Evolutionary conservation across 2,888 invertebrate species (phyloP).

Genomic region (Eledona agricola): DNA sequence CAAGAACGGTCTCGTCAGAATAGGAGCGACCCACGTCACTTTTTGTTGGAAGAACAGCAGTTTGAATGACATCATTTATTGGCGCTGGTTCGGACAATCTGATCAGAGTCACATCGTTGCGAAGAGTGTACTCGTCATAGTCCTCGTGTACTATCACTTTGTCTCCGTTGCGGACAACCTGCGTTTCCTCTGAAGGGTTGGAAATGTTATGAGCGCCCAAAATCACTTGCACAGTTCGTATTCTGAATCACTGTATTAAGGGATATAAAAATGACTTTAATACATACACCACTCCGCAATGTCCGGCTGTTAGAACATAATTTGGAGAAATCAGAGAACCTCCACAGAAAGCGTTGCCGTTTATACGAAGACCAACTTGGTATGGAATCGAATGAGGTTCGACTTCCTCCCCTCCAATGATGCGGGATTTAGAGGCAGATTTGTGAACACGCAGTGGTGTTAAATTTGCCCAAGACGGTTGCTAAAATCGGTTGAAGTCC

Average conservation of each 20-base stretch:
- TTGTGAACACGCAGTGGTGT: not conserved
- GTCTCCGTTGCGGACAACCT: conserved; percentile 30
- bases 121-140: conserved; percentile 33
- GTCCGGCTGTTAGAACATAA: conserved; percentile 49
- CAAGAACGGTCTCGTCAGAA: conserved; percentile 26
- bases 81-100: conserved; percentile 40
- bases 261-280: conserved; percentile 1
- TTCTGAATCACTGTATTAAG: conserved; percentile 34
- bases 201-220: conserved; percentile 49
- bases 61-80: conserved; percentile 41
- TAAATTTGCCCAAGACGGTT: conserved; percentile 1
- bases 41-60: conserved; percentile 42
- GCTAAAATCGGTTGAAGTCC: no score
- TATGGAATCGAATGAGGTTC: conserved; percentile 46
- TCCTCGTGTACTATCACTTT: conserved; percentile 44
- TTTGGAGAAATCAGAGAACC: conserved; percentile 47
- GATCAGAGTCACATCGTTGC: conserved; percentile 47
- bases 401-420: conserved; percentile 48
- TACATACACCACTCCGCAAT: conserved; percentile 48
- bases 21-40: conserved; percentile 35
- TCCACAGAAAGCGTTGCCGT: conserved; percentile 45
- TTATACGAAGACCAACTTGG: conserved; percentile 45
- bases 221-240: conserved; percentile 42
- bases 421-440: conserved; percentile 20
- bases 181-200: conserved; percentile 37